phyloP scores from a whole-genome alignment of 1,140 invertebrate species.

The Aphis craccivora region DNA sequence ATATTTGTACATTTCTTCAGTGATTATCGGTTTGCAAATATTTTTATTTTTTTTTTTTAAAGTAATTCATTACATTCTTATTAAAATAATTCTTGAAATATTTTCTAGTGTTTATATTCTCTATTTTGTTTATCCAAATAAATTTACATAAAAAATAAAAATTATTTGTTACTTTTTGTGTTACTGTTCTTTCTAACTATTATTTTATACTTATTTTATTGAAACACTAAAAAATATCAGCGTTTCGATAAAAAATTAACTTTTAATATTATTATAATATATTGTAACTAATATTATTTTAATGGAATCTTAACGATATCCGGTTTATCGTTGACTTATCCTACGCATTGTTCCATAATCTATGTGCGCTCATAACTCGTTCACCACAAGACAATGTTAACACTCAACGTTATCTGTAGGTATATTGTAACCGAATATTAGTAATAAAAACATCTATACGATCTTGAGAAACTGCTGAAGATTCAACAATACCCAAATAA shows the following conservation, averaged over 20 bases:
- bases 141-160: not conserved
- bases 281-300: not conserved
- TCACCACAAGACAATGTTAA: not conserved
- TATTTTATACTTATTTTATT: not conserved
- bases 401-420: too few relatives aligned
- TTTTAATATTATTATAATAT: constrained; percentile 2
- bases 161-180: not conserved
- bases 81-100: not conserved
- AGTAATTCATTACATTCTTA: not conserved
- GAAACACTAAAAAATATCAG: not conserved
- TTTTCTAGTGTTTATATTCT: not conserved
- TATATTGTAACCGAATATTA: not conserved
- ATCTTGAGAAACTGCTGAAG: not conserved
- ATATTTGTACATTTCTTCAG: not conserved
- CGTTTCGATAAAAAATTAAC: not conserved
- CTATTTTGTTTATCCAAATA: not conserved
- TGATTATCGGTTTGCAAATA: not conserved
- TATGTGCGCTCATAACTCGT: not conserved
- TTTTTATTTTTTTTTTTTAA: not conserved
- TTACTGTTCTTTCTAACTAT: not conserved
- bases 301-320: not conserved
- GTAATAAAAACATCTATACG: not conserved
- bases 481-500: not conserved
- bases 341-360: not conserved
- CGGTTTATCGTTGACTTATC: not conserved